Base-by-base conservation (phyloP, 2,888 invertebrate genomes). In the Drosophila emarginata region DNA sequence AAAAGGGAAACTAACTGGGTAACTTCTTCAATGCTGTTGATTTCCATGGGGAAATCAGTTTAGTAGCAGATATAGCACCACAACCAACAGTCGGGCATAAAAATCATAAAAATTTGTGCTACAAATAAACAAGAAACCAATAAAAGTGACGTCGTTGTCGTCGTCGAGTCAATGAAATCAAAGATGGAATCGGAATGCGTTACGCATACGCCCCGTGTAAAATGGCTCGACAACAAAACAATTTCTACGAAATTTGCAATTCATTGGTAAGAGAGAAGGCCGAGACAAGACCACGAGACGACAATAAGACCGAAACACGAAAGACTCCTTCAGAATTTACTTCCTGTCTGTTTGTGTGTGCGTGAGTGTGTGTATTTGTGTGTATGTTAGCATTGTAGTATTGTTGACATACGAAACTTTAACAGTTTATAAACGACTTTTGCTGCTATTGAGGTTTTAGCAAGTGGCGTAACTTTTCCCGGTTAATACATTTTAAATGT, bases 1-100 rank as follows among this genome's bases (percentile, higher is more conserved):
- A 53, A 64, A 60, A 67, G 32, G 32, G 11, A 76, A 80, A 78
- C 75, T 79, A 79, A 73, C 69, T 52, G 72, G 65, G 45, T 45
- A 60, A 78, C 61, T 61, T 73, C 69, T 61, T 73, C 69, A 53
- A 64, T 64, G 66, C 51, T 66, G 45, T 66, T 88, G 88, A 88
- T 88, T 88, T 90, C 90, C 90, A 89, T 74, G 82, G 88, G 90
- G 90, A 90, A 90, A 90, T 90, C 91, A 90, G 88, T 90, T 91
- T 91, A 91, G 88, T 45, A 63, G 72, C 70, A 52, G 56, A 28
- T 28, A 32, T 36, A 15, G 18, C 11, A 53, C 9, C 7, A 54
- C 15, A 54, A 36, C 32, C 37, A 36, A 56, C 89, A 82, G 85
- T 72, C 69, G 61, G 71, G 88, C 74, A 45, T 74, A 77, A 79